Evolutionary conservation across 2,888 invertebrate species (phyloP).

Genomic region (Oxytorus armatus): DNA sequence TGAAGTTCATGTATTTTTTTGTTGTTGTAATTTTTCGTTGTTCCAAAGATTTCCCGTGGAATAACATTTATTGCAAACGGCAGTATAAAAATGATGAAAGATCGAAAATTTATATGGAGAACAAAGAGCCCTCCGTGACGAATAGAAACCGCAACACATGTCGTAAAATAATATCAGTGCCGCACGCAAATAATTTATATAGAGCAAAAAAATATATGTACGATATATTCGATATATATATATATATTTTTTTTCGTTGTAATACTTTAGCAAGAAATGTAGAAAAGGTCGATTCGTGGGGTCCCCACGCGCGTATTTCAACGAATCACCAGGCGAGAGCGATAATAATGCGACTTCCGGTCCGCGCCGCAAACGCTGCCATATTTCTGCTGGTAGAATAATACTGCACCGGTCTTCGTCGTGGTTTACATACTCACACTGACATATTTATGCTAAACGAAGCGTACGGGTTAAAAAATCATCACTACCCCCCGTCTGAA

Average conservation of each 20-base stretch:
- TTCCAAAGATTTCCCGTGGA: background rate
- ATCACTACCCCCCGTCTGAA: too few species aligned
- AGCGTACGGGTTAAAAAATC: constrained; percentile 59
- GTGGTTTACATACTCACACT: constrained; percentile 3
- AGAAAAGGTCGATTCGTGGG: constrained; percentile 34
- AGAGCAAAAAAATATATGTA: background rate
- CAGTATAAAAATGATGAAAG: background rate
- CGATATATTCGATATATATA: background rate
- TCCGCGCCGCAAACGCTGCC: constrained; percentile 42
- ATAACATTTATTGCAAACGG: background rate
- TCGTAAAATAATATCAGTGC: background rate
- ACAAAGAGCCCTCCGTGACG: constrained; percentile 8
- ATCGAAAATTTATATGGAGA: background rate
- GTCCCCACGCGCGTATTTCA: constrained; percentile 62
- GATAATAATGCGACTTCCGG: constrained; percentile 76
- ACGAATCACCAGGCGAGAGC: constrained; percentile 62
- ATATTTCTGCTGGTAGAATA: constrained; percentile 48
- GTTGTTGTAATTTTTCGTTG: too few species aligned
- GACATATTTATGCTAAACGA: background rate
- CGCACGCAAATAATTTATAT: constrained; percentile 12
- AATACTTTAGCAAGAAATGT: constrained; percentile 40
- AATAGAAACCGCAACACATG: constrained; percentile 35
- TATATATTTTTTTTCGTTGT: constrained; percentile 2
- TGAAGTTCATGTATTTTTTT: too few species aligned
- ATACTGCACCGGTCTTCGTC: constrained; percentile 20